Evolutionary conservation across 2,888 invertebrate species (phyloP), one percentile per base, ranked within the genome.

Genomic region (Plusia festucae): DNA sequence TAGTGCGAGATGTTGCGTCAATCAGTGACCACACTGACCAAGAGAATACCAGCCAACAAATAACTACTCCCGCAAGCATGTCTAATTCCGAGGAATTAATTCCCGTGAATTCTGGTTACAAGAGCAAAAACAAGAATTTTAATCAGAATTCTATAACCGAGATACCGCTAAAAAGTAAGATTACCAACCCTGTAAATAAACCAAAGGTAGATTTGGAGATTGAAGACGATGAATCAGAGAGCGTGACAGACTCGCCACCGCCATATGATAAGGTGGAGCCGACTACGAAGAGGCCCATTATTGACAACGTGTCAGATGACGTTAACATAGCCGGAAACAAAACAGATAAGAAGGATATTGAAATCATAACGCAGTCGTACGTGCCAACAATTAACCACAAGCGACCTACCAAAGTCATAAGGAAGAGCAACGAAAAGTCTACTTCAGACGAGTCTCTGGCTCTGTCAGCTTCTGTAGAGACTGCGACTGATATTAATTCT

Each of bases 61-160:
- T 78, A 0, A 81, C 89, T 4, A 86, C 89, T 20, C 60, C 53
- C 34, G 68, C 71, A 8, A 86, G 85, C 46, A 89, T 91, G 62
- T 88, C 93, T 2, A 92, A 93, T 53, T 94, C 94, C 0, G 94
- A 95, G 69, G 94, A 95, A 73, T 78, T 95, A 9, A 91, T 95
- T 58, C 94, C 93, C 13, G 92, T 94, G 0, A 94, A 94, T 58
- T 88, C 90, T 6, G 94, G 92, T 0, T 94, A 95, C 70, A 95
- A 94, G 64, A 94, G 94, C 60, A 94, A 94, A 84, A 94, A 94
- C 66, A 94, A 85, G 60, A 94, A 93, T 60, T 89, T 90, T 78
- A 94, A 94, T 69, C 82, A 91, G 9, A 95, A 95, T 64, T 94
- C 94, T 0, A 94, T 95, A 16, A 94, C 94, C 0, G 94, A 95